These are phyloP conservation scores for Anthopleura sola DNA, from an alignment of 64 coral and sea anemone genomes.

Conservation along the genomic window DNA sequence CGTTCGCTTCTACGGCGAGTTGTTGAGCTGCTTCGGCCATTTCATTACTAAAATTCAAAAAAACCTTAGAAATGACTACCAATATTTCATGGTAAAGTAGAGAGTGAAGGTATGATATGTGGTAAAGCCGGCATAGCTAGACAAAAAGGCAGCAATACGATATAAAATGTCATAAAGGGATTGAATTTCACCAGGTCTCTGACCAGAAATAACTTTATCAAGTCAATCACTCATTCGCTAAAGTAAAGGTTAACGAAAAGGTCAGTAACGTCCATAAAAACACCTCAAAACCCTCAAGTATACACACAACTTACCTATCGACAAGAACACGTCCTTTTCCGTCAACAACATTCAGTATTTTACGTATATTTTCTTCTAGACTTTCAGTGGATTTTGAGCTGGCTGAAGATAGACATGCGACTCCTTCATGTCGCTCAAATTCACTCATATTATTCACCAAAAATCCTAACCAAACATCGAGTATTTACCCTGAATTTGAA, in stretches of 20 bases:
- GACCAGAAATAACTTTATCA: constrained; percentile 14
- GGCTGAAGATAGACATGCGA: constrained; percentile 25
- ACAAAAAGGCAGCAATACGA: neutral
- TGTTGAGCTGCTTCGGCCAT: constrained; percentile 7
- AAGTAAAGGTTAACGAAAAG: constrained; percentile 21
- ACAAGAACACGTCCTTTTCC: constrained; percentile 27
- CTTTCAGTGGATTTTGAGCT: constrained; percentile 66
- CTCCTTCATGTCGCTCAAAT: constrained; percentile 47
- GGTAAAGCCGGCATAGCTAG: constrained; percentile 5
- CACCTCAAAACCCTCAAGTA: neutral
- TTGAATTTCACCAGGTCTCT: neutral
- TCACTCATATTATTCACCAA: constrained; percentile 13
- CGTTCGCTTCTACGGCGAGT: neutral
- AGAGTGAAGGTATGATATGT: neutral
- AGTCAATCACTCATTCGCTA: constrained; percentile 21
- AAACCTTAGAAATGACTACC: neutral
- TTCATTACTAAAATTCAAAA: constrained; percentile 11
- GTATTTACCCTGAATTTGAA: neutral
- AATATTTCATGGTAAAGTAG: neutral
- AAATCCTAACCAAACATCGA: neutral
- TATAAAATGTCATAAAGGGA: neutral
- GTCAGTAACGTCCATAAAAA: neutral
- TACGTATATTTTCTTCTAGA: constrained; percentile 66
- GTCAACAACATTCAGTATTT: constrained; percentile 28
- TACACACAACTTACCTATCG: constrained; percentile 35